Evolutionary conservation across 2,888 invertebrate genomes (phyloP), one percentile per base, ranked within the genome.

Genomic region (Microchrysa polita): DNA sequence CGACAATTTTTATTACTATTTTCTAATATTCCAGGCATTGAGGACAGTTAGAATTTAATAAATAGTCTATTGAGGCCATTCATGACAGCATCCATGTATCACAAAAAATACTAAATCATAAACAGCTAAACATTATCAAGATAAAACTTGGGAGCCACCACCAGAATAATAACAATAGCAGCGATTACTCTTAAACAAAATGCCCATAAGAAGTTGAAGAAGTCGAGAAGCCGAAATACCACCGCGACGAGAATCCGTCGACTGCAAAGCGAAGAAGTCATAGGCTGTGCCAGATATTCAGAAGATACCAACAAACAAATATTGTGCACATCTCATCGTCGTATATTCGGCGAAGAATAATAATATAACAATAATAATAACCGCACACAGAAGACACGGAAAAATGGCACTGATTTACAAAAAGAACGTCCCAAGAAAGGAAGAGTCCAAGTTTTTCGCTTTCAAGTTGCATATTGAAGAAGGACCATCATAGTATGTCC

Each of bases 1-100:
- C 67, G 60, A 72, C 72, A 72, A 74, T 72, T 72, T 74, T 72
- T 63, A 72, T 74, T 72, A 73, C 67, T 73, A 72, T 74, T 74
- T 72, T 74, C 72, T 72, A 74, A 74, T 74, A 72, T 67, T 72
- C 27, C 27, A 7, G 60, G 74, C 65, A 44, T 71, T 67, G 53
- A 59, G 22, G 65, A 61, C 67, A n/a, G 18, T 23, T 57, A 23
- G 7, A 60, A 63, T 40, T 67, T 60, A 57, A 74, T 67, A 74
- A 72, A 72, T 60, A 60, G 27, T 57, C 69, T 18, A 69, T 57
- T 69, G 40, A 57, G 40, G 40, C 40, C 69, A 40, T 27, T 40
- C 69, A 40, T 40, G 57, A 55, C 69, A 55, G 65, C 65, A 48
- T 65, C 65, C 65, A 65, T 65, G 44, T 48, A 65, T n/a, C 34